phyloP scores from a whole-genome alignment of 1,140 invertebrate species.

The Conopomorpha cramerella region DNA sequence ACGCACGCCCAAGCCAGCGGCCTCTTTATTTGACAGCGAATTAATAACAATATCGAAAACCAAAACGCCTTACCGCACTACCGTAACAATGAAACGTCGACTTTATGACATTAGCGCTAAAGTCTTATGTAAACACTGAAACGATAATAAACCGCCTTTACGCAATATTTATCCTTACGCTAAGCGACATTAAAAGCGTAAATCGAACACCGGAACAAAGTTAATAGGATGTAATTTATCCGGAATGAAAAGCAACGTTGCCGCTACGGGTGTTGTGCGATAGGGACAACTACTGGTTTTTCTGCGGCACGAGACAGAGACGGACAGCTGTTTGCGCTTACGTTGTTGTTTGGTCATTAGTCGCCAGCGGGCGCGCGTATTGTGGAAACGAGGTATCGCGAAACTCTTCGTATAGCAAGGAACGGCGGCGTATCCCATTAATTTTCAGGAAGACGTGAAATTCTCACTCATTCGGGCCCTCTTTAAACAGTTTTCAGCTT shows the following conservation, averaged over 20 bases:
- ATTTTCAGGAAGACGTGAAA: conserved; percentile 52
- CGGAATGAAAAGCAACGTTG: conserved; percentile 46
- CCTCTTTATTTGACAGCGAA: conserved; percentile 60
- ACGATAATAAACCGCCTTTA: conserved; percentile 19
- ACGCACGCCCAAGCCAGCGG: conserved; percentile 54
- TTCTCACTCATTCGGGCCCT: conserved; percentile 28
- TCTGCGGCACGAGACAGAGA: conserved; percentile 20
- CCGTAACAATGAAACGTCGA: conserved; percentile 25
- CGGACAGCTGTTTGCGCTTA: conserved; percentile 30
- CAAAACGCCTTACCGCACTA: conserved; percentile 33
- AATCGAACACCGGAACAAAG: conserved; percentile 44
- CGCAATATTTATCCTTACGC: conserved; percentile 51
- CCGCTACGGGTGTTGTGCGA: conserved; percentile 36
- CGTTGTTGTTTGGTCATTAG: conserved; percentile 39
- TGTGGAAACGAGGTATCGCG: conserved; percentile 31
- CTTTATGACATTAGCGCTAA: conserved; percentile 35
- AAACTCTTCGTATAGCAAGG: too few relatives aligned
- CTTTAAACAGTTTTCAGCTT: conserved; percentile 33
- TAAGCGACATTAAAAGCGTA: conserved; percentile 43
- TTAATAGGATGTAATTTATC: conserved; percentile 60
- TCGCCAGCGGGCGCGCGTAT: conserved; percentile 30
- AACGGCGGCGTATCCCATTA: conserved; percentile 44
- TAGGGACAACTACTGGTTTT: conserved; percentile 17
- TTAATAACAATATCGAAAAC: conserved; percentile 44
- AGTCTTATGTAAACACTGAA: conserved; percentile 34